These are phyloP conservation scores for Ammodytes marinus DNA, from an alignment of 2,113 vertebrate genomes.

Conservation along the genomic window DNA sequence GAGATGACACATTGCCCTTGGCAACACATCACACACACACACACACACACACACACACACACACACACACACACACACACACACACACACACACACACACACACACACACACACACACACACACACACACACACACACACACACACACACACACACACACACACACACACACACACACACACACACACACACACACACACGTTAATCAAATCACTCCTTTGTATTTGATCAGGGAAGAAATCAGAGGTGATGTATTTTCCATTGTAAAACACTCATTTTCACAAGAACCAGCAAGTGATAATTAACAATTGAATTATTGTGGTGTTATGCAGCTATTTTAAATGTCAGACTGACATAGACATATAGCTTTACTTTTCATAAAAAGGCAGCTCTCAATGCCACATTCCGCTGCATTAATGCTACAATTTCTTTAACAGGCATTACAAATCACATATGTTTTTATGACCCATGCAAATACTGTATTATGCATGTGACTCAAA, in stretches of 20 bases:
- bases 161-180: background rate
- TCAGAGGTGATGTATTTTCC: conserved; percentile 34
- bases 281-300: conserved; percentile 31
- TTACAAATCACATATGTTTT: conserved; percentile 39
- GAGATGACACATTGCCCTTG: conserved; percentile 14
- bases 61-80: conserved; percentile 8
- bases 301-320: conserved; percentile 34
- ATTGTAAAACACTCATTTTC: conserved; percentile 14
- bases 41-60: background rate
- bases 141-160: conserved; percentile 1
- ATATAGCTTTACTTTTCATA: conserved; percentile 26
- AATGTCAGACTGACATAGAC: conserved; percentile 39
- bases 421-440: conserved; percentile 28
- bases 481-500: conserved; percentile 21
- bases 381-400: conserved; percentile 2
- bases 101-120: background rate
- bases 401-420: conserved; percentile 2
- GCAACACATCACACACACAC: conserved; percentile 22
- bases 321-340: background rate
- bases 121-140: background rate
- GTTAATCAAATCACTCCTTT: conserved; percentile 14
- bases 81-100: conserved; percentile 11
- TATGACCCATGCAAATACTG: background rate
- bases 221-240: conserved; percentile 3
- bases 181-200: conserved; percentile 7